Evolutionary conservation across 1,140 invertebrate genomes (phyloP).

Genomic region (Bombyx mori): ASM3026992v2 NC_085110.1:12355001-12355500

Average conservation of each 20-base stretch:
- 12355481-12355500: constrained; percentile 12
- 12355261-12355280: constrained; percentile 50
- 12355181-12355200: too few relatives aligned
- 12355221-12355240: neutral
- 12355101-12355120: too few relatives aligned
- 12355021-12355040: too few relatives aligned
- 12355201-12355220: too few relatives aligned
- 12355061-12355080: too few relatives aligned
- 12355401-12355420: constrained; percentile 32
- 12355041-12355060: too few relatives aligned
- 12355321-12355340: constrained; percentile 46
- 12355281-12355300: constrained; percentile 40
- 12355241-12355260: constrained; percentile 22
- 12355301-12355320: constrained; percentile 52
- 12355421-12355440: constrained; percentile 63
- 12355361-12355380: constrained; percentile 57
- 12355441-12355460: constrained; percentile 43
- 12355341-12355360: constrained; percentile 54
- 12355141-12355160: too few relatives aligned
- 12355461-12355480: constrained; percentile 14
- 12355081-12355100: too few relatives aligned
- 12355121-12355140: too few relatives aligned
- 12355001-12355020: too few relatives aligned
- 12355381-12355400: constrained; percentile 64
- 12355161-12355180: too few relatives aligned